Percentiles rank a stretch among this genome's conserved stretches.
Evolutionary conservation across 2,113 vertebrate species (phyloP).

Genomic region (Excalfactoria chinensis): DNA sequence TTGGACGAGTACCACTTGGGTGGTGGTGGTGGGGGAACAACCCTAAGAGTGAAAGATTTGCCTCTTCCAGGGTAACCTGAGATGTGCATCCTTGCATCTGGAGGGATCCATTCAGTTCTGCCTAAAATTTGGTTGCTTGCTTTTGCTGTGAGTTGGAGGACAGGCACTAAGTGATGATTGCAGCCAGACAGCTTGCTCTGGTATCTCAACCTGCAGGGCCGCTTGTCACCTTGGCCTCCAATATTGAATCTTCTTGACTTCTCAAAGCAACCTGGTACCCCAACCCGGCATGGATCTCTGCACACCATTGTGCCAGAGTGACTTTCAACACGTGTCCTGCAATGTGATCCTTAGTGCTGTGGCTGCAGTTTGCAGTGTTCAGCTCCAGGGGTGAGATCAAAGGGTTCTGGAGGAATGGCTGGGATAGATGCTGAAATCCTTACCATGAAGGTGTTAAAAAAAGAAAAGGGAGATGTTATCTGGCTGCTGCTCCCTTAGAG

Average conservation of each 20-base stretch:
- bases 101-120: no score
- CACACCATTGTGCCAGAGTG: not conserved
- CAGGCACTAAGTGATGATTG: not conserved
- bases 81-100: not conserved
- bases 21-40: not conserved
- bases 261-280: not conserved
- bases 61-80: not conserved
- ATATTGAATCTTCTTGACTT: not conserved
- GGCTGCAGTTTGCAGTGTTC: not conserved
- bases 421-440: not conserved
- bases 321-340: accelerated
- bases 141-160: not conserved
- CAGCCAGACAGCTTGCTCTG: not conserved
- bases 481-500: not conserved
- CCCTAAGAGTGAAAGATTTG: not conserved
- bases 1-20: not conserved
- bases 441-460: not conserved
- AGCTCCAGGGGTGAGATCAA: not conserved
- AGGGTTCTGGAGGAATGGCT: accelerated
- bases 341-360: not conserved
- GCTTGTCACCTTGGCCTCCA: not conserved
- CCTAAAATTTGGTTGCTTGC: not conserved
- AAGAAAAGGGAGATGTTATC: not conserved
- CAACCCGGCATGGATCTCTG: not conserved
- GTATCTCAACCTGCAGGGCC: not conserved